Base-by-base conservation (phyloP, 2,888 invertebrate species). In the Balanococcus diminutus region DNA sequence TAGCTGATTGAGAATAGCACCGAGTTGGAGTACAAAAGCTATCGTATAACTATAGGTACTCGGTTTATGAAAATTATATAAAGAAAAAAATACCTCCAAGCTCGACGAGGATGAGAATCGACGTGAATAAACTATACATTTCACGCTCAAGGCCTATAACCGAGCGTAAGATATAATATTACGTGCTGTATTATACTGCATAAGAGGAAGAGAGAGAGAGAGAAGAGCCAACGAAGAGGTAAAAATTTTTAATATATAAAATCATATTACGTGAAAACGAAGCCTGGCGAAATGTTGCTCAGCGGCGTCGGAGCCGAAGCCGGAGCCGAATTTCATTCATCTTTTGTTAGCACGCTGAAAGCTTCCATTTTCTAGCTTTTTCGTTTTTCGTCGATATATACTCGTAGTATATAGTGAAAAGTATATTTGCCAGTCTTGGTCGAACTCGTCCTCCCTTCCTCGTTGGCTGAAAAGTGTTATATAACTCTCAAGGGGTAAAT, bases 401-500 rank as follows among this genome's bases (percentile, higher is more conserved):
- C 8, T 6, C 8, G 14, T 42, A 11, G 67, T n/a, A n/a, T n/a
- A n/a, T n/a, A 31, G 67, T 19, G 51, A 51, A 5, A 4, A 19
- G 51, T 67, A 67, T 67, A 14, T 25, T 67, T 4, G 25, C 61
- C 19, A 67, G 61, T 67, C 61, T 67, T 67, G 25, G 28, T 67
- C 61, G 28, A 67, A 67, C 28, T 67, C 61, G 8, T 11, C 9
- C 61, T 14, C n/a, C 61, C n/a, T n/a, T n/a, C 8, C 51, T 51
- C 5, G 19, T 9, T 25, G 11, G 75, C 16, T 75, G 19, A 19
- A 75, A 75, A 75, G 75, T 75, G 75, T 75, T 75, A 75, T 75
- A 75, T 75, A 75, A 75, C 75, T 75, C 75, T 75, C 75, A 75
- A 75, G 75, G 75, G 75, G 75, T 75, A 75, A 75, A 75, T 75